Percentiles rank a stretch among this genome's conserved stretches.
Evolutionary conservation across 2,113 vertebrate species (phyloP).

Genomic region (Pygoscelis antarcticus): DNA sequence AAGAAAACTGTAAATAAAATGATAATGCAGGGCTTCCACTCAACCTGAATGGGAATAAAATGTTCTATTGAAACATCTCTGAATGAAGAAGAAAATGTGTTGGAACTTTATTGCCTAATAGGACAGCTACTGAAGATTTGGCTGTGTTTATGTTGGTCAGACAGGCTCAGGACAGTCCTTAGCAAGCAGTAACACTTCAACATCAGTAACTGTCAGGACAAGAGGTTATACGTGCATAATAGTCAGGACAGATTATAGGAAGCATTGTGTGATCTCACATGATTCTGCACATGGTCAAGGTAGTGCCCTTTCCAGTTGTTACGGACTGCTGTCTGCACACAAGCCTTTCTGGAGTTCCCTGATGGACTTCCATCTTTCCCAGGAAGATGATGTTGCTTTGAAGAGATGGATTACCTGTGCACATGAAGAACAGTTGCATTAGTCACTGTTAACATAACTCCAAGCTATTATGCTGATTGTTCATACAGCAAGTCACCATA

Average conservation of each 20-base stretch:
- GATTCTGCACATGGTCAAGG: not conserved
- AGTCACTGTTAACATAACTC: not conserved
- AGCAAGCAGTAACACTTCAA: not conserved
- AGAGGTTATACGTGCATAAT: rapidly evolving
- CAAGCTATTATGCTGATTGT: not conserved
- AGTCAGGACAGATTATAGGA: not conserved
- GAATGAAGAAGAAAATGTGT: not conserved
- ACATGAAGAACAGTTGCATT: not conserved
- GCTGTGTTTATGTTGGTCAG: not conserved
- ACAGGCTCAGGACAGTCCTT: not conserved
- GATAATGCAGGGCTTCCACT: not conserved
- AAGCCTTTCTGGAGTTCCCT: not conserved
- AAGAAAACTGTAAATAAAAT: not conserved
- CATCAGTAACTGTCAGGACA: not conserved
- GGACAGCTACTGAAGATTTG: not conserved
- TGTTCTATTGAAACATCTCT: not conserved
- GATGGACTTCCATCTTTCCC: not conserved
- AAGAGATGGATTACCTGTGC: not conserved
- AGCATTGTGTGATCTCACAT: not conserved
- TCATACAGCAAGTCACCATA: not conserved
- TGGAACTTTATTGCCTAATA: not conserved
- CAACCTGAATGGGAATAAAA: not conserved
- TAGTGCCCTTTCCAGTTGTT: not conserved
- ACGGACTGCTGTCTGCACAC: not conserved
- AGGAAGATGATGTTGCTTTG: not conserved